Conservation (phyloP, 2,113 vertebrate species). For the Varanus komodoensis region DNA sequence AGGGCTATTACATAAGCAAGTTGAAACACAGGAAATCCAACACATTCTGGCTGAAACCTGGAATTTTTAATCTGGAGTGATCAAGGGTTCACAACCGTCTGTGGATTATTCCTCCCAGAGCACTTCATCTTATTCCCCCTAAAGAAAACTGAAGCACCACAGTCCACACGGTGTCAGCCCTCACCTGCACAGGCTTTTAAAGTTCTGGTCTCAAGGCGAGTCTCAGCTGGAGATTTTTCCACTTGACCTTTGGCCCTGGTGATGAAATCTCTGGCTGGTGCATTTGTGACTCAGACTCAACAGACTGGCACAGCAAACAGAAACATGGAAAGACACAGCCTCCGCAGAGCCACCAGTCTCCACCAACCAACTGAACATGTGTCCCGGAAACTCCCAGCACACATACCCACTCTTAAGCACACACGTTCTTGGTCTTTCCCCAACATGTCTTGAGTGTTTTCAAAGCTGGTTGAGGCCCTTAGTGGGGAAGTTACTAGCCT, state of each 20-base stretch:
- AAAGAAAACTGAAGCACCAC: background rate
- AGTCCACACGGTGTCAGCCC: too few relatives aligned
- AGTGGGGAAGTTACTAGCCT: background rate
- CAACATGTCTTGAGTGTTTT: too few relatives aligned
- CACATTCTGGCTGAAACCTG: background rate
- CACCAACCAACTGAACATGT: background rate
- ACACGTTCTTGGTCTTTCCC: background rate
- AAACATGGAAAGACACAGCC: background rate
- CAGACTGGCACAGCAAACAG: background rate
- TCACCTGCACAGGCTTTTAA: background rate
- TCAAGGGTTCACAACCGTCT: background rate
- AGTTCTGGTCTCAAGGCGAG: background rate
- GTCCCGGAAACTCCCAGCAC: background rate
- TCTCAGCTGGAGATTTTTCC: background rate
- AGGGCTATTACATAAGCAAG: background rate
- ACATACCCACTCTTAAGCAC: background rate
- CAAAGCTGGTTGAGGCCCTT: background rate
- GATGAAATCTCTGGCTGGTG: background rate
- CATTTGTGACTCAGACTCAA: background rate
- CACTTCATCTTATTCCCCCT: background rate
- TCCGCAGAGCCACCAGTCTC: background rate
- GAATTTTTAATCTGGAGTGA: background rate
- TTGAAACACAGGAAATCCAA: constrained; percentile 7
- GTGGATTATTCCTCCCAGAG: background rate
- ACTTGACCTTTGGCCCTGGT: background rate